Evolutionary conservation across 1,140 invertebrate genomes (phyloP).

Genomic region (Aethina tumida): DNA sequence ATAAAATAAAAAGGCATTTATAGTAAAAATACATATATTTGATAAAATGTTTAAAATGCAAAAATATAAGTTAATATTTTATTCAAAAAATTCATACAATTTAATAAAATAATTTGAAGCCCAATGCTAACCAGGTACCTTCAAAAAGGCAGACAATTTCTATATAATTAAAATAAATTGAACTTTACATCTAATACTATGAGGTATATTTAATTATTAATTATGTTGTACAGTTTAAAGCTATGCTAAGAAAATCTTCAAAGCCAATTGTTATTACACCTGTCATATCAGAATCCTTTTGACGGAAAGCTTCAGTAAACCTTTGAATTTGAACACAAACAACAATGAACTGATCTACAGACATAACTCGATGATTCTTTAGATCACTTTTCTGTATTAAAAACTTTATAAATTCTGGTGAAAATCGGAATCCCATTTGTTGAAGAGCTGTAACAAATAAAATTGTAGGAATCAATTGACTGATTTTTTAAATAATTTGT

Average conservation of each 20-base stretch:
- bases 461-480: not conserved
- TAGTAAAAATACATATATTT: too few species aligned
- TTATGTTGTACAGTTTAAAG: slow-evolving; percentile 59
- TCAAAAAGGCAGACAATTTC: too few species aligned
- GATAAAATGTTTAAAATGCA: too few species aligned
- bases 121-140: too few species aligned
- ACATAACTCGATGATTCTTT: slow-evolving; percentile 50
- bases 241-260: slow-evolving; percentile 74
- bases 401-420: slow-evolving; percentile 65
- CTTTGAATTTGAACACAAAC: slow-evolving; percentile 78
- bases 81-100: too few species aligned
- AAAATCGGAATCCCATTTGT: slow-evolving; percentile 83
- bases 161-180: too few species aligned
- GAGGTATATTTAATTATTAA: slow-evolving; percentile 4
- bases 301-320: slow-evolving; percentile 73
- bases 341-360: slow-evolving; percentile 82
- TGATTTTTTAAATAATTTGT: not conserved
- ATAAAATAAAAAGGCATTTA: too few species aligned
- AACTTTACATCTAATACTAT: too few species aligned
- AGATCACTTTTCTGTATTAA: slow-evolving; percentile 60
- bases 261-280: slow-evolving; percentile 71
- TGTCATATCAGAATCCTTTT: slow-evolving; percentile 60
- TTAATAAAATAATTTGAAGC: too few species aligned
- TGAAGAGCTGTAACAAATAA: slow-evolving; percentile 51
- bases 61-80: too few species aligned